Base-by-base conservation (phyloP, 2,797 vertebrate species). In the Diglossa cyanea region DNA sequence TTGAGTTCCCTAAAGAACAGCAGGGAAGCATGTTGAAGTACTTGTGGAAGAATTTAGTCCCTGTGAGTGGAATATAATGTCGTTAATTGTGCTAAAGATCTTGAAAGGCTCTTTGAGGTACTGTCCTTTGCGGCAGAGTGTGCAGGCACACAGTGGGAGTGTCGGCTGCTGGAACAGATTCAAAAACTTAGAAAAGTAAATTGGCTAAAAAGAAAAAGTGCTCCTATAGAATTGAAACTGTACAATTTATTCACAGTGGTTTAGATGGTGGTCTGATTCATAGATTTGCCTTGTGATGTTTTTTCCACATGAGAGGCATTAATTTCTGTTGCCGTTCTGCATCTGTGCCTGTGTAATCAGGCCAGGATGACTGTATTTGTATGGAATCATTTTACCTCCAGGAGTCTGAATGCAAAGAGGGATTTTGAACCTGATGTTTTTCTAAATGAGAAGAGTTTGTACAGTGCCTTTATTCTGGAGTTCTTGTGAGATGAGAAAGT, bases 21-120 rank as follows among this genome's bases (percentile, higher is more conserved):
- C 55, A 47, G 55, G 39, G 39, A 53, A 76, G 72, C 40, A n/a
- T 0, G 0, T 12, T 75, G n/a, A 66, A 73, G 19, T 45, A n/a
- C 13, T 31, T 44, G 23, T 68, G 70, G 42, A 87, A 73, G 30
- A 73, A 37, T 44, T 45, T 30, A 48, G 44, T 51, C 35, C 78
- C 67, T 80, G 5, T 70, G 62, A 84, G 55, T 2, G 4, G 24
- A 76, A 31, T 58, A 30, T 28, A 60, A 47, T 74, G 18, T 40
- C 44, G 10, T 30, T 57, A 39, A 12, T n/a, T 51, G 7, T 62
- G n/a, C 73, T 58, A 15, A 85, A 87, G 48, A 28, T 60, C 44
- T 75, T 58, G 54, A 75, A 72, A 72, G 23, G 51, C 45, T 7
- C n/a, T 60, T 60, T 30, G 40, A 88, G 35, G 44, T 68, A 45